phyloP scores from a whole-genome alignment of 2,797 vertebrate genomes.

The Sternarchorhynchus goeldii region DNA sequence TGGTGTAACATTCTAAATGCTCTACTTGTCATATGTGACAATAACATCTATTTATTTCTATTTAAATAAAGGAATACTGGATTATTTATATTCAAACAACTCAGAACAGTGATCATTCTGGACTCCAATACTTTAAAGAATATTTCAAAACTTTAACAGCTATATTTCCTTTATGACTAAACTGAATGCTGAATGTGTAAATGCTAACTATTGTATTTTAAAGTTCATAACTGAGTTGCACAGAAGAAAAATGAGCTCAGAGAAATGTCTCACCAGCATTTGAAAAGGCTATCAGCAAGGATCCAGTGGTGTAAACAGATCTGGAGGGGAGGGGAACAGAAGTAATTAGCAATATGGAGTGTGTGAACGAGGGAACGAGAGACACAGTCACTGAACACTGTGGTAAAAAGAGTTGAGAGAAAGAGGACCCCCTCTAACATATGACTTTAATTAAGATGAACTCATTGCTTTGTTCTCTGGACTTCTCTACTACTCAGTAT shows the following conservation, averaged over 20 bases:
- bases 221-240: not conserved
- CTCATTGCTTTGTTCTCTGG: constrained; percentile 43
- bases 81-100: too few species aligned
- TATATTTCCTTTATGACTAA: not conserved
- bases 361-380: too few species aligned
- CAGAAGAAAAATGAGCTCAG: not conserved
- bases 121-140: too few species aligned
- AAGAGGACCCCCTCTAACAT: not conserved
- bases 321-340: constrained; percentile 65
- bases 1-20: too few species aligned
- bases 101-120: too few species aligned
- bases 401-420: not conserved
- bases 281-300: constrained; percentile 82
- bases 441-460: constrained; percentile 22
- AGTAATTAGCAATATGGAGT: not conserved
- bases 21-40: too few species aligned
- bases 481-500: constrained; percentile 42
- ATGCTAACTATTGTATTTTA: not conserved
- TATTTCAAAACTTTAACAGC: not conserved
- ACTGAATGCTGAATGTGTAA: too few species aligned
- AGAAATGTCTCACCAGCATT: constrained; percentile 76
- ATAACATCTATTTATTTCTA: too few species aligned
- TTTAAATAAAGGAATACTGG: too few species aligned
- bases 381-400: too few species aligned
- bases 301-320: constrained; percentile 78